These are phyloP conservation scores for Muraenolepis orangiensis DNA, from an alignment of 2,797 vertebrate genomes.

Conservation along the genomic window DNA sequence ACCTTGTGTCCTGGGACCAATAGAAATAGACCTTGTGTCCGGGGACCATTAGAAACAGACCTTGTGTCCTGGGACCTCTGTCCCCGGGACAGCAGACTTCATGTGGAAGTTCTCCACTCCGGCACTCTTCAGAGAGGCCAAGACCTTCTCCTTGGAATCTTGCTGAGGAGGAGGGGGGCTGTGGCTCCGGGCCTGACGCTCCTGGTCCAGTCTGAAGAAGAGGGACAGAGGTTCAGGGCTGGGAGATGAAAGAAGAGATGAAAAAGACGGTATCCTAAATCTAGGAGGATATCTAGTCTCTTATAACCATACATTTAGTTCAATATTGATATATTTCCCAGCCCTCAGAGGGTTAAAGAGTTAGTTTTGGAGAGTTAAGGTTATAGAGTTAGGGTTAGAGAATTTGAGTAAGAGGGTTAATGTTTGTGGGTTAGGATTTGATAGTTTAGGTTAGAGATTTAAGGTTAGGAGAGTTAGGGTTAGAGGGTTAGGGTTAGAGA, in stretches of 20 bases:
- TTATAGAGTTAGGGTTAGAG: no score
- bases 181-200: slow-evolving; percentile 74
- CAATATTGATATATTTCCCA: no score
- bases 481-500: not conserved
- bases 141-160: slow-evolving; percentile 45
- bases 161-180: slow-evolving; percentile 11
- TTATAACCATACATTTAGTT: no score
- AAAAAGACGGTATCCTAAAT: no score
- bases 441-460: not conserved
- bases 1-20: slow-evolving; percentile 1
- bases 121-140: slow-evolving; percentile 73
- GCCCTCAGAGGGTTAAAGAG: not conserved
- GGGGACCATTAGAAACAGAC: not conserved
- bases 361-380: not conserved
- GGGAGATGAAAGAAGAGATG: no score
- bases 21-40: not conserved
- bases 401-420: no score
- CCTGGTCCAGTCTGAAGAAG: slow-evolving; percentile 76
- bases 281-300: no score
- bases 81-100: slow-evolving; percentile 92
- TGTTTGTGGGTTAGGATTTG: not conserved
- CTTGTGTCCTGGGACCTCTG: slow-evolving; percentile 89
- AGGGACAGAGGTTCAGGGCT: not conserved
- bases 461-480: not conserved
- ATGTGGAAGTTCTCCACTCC: slow-evolving; percentile 84